These are phyloP conservation scores for Ciconia maguari DNA, from an alignment of 2,113 vertebrate species.

Conservation along the genomic window DNA sequence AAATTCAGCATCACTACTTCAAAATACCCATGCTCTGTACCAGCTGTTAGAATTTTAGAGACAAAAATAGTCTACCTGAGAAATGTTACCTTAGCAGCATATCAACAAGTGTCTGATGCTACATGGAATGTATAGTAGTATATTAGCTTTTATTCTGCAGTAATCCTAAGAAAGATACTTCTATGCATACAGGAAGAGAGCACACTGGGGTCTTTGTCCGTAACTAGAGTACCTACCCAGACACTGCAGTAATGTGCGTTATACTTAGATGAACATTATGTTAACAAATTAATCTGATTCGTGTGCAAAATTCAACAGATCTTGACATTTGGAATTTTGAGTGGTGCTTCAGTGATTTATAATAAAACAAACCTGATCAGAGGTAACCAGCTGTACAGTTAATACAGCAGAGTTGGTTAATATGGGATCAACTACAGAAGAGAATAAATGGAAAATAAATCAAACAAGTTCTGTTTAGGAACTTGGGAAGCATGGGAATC, in stretches of 20 bases:
- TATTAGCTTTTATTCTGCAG: not conserved
- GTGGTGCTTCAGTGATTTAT: not conserved
- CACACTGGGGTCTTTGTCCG: not conserved
- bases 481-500: not conserved
- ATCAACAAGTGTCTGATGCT: not conserved
- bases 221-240: not conserved
- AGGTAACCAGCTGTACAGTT: not conserved
- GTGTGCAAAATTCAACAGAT: not conserved
- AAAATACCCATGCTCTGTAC: not conserved
- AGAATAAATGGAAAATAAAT: not conserved
- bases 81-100: not conserved
- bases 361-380: not conserved
- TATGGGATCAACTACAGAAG: not conserved
- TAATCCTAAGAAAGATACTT: not conserved
- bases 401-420: not conserved
- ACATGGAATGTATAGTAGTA: not conserved
- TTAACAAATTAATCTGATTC: not conserved
- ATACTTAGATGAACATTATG: too few relatives aligned
- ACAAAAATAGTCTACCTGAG: not conserved
- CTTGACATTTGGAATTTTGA: not conserved
- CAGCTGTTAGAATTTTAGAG: not conserved
- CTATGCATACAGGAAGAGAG: not conserved
- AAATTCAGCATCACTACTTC: not conserved
- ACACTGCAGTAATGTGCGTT: not conserved
- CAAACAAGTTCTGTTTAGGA: not conserved